Percentiles rank a stretch among this genome's conserved stretches.
Evolutionary conservation across 2,888 invertebrate species (phyloP).

Genomic region (Tachina grossa): DNA sequence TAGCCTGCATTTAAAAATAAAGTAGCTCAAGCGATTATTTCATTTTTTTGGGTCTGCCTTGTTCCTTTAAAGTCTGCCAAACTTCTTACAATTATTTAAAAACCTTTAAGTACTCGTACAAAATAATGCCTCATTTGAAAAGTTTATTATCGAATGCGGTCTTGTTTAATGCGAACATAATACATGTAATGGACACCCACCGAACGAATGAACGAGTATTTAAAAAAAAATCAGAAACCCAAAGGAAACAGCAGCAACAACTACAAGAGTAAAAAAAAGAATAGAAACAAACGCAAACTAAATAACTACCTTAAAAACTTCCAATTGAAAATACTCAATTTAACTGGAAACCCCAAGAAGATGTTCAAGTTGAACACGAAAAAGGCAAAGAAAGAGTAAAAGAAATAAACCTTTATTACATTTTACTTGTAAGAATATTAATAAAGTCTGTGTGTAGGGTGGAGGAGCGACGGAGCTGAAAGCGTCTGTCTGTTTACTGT

Average conservation of each 20-base stretch:
- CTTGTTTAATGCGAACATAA: slow-evolving; percentile 24
- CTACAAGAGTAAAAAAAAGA: background rate
- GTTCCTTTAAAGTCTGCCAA: background rate
- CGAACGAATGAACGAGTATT: background rate
- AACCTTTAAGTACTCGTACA: slow-evolving; percentile 5
- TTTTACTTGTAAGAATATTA: slow-evolving; percentile 24
- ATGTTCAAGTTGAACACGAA: slow-evolving; percentile 11
- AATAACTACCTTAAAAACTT: slow-evolving; percentile 54
- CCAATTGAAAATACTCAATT: slow-evolving; percentile 62
- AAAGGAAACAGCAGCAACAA: background rate
- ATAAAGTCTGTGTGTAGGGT: slow-evolving; percentile 1
- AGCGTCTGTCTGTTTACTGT: slow-evolving; percentile 40
- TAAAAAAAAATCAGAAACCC: background rate
- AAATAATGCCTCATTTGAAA: slow-evolving; percentile 42
- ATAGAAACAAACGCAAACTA: slow-evolving; percentile 32
- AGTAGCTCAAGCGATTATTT: too few relatives aligned
- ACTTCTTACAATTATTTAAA: slow-evolving; percentile 1
- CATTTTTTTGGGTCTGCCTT: background rate
- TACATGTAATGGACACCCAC: slow-evolving; percentile 37
- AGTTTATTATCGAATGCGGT: slow-evolving; percentile 50
- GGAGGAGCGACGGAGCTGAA: background rate
- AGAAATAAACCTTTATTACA: slow-evolving; percentile 59
- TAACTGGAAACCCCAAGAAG: slow-evolving; percentile 51
- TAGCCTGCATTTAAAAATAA: too few relatives aligned
- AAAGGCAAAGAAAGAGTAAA: slow-evolving; percentile 9